Evolutionary conservation across 2,888 invertebrate genomes (phyloP), one percentile per base, ranked within the genome.

Genomic region (Rhaphigaster nebulosa): DNA sequence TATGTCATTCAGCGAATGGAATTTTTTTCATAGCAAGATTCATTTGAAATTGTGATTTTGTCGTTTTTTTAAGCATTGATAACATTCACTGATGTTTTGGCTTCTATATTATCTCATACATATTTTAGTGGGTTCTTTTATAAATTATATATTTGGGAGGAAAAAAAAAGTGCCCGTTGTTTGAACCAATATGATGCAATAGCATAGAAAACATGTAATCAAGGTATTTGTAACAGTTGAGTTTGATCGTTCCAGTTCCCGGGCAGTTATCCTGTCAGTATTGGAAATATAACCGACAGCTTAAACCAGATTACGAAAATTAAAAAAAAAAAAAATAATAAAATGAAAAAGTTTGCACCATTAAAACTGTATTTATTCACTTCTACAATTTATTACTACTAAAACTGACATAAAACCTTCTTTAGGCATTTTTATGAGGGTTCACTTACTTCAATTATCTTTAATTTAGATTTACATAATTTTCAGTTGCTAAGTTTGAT

Each of bases 141-240:
- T 76, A 76, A 76, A 38, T 38, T 38, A 76, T 76, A 76, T 76
- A 76, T 76, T 76, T 20, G 70, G 34, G 13, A 1, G 3, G n/a
- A 65, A 65, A 60, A 60, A 26, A 29, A 76, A 76, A 76, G 34
- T 76, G 20, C 70, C 70, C 6, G 70, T 76, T 76, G 70, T 76
- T 76, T 38, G 20, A 76, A 76, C 38, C 34, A 20, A 76, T 38
- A 76, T 76, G 70, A 76, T 76, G 70, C 38, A 76, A 76, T 20
- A 34, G 34, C 20, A 38, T 76, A 8, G 34, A 38, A 76, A 76
- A 38, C 70, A 38, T 76, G 34, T 76, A 76, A 76, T 76, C 70
- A 76, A 34, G 38, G 70, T 76, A 76, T 76, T 76, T 76, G 70
- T 76, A 76, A 76, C 70, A 65, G 70, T 76, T 38, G 38, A 76